A percentile compares a stretch with the other conserved stretches of the same genome.
Conservation (phyloP, 2,113 vertebrate genomes). For the Echinops telfairi region DNA sequence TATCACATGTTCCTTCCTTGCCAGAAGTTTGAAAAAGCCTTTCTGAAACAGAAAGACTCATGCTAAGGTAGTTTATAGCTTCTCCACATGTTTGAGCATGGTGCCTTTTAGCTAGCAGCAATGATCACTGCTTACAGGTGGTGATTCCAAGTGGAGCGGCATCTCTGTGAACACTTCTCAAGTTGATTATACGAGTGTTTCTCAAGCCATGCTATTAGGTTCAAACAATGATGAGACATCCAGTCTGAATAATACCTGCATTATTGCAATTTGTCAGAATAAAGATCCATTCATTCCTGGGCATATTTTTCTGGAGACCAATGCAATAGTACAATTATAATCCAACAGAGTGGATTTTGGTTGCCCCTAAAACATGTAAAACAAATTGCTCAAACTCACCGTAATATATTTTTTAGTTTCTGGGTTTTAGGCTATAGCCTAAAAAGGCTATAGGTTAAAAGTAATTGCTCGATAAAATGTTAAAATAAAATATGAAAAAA, state of each 20-base stretch:
- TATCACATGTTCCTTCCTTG: neutral
- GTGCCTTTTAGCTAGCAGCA: neutral
- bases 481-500: conserved; percentile 4
- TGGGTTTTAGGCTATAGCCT: neutral
- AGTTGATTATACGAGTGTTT: neutral
- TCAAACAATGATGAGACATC: neutral
- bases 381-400: neutral
- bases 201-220: neutral
- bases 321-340: neutral
- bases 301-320: conserved; percentile 9
- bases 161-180: neutral
- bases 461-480: neutral
- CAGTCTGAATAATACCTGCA: neutral
- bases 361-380: neutral
- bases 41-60: neutral
- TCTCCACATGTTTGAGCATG: neutral
- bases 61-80: neutral
- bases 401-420: neutral
- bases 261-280: neutral
- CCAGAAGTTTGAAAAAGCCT: neutral
- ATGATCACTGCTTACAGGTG: neutral
- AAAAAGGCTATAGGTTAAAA: neutral
- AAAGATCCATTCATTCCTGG: neutral
- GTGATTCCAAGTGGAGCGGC: neutral
- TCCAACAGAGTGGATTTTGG: neutral